phyloP scores from a whole-genome alignment of 2,888 invertebrate genomes.

The Andricus quercusramuli region DNA sequence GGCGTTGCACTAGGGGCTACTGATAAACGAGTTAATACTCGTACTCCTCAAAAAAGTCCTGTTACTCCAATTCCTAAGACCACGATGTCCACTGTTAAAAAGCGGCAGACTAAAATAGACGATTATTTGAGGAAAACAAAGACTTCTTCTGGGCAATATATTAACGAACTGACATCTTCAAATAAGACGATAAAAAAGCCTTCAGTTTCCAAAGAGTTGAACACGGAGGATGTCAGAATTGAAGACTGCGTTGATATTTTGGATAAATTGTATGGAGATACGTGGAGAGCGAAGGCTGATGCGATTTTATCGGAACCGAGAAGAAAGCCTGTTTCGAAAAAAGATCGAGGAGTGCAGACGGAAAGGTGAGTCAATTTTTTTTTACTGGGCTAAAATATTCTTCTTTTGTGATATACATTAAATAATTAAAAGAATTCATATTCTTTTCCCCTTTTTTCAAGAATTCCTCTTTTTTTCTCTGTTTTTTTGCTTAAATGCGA shows the following conservation, averaged over 20 bases:
- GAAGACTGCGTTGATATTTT: slow-evolving; percentile 72
- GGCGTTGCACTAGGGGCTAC: slow-evolving; percentile 14
- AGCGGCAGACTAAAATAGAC: slow-evolving; percentile 53
- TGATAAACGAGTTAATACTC: slow-evolving; percentile 23
- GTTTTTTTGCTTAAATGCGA: no score
- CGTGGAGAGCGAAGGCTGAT: slow-evolving; percentile 79
- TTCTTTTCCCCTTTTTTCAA: no score
- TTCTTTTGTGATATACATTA: slow-evolving; percentile 25
- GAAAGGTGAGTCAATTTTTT: slow-evolving; percentile 62
- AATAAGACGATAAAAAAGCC: slow-evolving; percentile 29
- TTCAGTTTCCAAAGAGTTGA: not conserved
- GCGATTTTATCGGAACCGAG: slow-evolving; percentile 65
- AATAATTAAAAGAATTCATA: no score
- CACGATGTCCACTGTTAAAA: slow-evolving; percentile 9
- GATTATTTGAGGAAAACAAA: slow-evolving; percentile 48
- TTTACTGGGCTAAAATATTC: slow-evolving; percentile 16
- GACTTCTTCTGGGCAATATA: slow-evolving; percentile 31
- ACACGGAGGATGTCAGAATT: slow-evolving; percentile 50
- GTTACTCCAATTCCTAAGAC: slow-evolving; percentile 18
- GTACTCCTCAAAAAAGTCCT: slow-evolving; percentile 16
- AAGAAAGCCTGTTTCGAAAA: slow-evolving; percentile 53
- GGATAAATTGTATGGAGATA: slow-evolving; percentile 81
- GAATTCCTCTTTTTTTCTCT: no score
- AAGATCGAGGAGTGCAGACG: slow-evolving; percentile 66
- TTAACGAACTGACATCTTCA: slow-evolving; percentile 18